Evolutionary conservation across 2,888 invertebrate species (phyloP).

Genomic region (Neoitamus cyanurus): DNA sequence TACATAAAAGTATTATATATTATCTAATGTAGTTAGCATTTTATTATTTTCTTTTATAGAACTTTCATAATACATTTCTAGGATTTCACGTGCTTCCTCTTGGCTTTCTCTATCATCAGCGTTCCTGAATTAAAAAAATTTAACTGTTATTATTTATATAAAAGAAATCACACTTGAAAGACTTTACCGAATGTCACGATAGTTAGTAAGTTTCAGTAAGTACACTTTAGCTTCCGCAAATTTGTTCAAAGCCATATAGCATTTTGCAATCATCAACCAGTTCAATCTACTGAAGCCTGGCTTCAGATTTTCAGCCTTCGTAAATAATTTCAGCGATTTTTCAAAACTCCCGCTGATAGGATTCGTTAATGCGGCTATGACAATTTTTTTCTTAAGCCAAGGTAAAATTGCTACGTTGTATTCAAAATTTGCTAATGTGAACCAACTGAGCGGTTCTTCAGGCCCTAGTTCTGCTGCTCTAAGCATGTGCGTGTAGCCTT

Average conservation of each 20-base stretch:
- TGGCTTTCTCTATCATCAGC: neutral
- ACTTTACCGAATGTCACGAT: neutral
- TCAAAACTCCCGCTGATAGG: neutral
- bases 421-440: neutral
- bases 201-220: neutral
- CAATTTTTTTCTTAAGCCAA: neutral
- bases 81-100: neutral
- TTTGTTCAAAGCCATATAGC: neutral
- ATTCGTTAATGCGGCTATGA: neutral
- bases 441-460: neutral
- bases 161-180: neutral
- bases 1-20: neutral
- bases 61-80: neutral
- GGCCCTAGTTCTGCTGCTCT: neutral
- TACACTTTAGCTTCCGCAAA: neutral
- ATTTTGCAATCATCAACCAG: slow-evolving; percentile 27
- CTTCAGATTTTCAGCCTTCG: neutral
- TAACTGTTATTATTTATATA: neutral
- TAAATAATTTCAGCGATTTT: neutral
- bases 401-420: neutral
- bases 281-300: slow-evolving; percentile 3
- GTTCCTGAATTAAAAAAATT: neutral
- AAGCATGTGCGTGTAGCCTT: neutral
- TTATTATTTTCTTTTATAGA: neutral
- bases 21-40: neutral